Conservation (phyloP, 2,888 invertebrate genomes). For the Agelastica alni region DNA sequence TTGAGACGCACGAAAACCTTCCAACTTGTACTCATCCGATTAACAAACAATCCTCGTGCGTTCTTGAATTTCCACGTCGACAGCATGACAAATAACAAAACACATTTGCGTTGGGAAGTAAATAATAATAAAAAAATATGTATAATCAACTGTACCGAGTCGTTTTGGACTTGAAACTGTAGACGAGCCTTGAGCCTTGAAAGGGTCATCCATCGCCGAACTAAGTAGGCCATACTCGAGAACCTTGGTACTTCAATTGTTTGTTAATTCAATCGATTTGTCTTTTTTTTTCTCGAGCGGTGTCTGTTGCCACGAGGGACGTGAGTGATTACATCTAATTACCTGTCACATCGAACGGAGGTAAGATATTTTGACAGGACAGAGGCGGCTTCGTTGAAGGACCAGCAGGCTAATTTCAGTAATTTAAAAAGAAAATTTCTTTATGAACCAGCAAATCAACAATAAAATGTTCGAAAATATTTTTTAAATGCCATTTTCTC, state of each 20-base stretch:
- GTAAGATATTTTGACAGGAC: too few relatives aligned
- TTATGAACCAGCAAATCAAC: too few relatives aligned
- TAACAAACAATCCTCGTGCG: conserved; percentile 21
- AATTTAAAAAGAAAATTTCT: too few relatives aligned
- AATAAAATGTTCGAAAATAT: too few relatives aligned
- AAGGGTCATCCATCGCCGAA: conserved; percentile 38
- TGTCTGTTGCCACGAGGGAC: neutral
- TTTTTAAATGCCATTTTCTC: too few relatives aligned
- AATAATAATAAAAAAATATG: conserved; percentile 4
- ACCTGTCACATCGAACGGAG: too few relatives aligned
- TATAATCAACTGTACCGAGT: conserved; percentile 5
- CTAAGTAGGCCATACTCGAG: conserved; percentile 36
- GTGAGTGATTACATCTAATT: too few relatives aligned
- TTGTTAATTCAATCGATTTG: conserved; percentile 28
- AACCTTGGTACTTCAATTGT: conserved; percentile 38
- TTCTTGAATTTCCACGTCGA: conserved; percentile 29
- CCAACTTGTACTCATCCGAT: conserved; percentile 1
- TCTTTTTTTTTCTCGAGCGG: neutral
- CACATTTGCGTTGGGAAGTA: neutral
- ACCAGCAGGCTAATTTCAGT: too few relatives aligned
- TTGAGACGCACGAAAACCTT: neutral
- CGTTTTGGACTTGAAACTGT: conserved; percentile 14
- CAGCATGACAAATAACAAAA: conserved; percentile 1
- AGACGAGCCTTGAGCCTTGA: conserved; percentile 30
- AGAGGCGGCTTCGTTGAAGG: too few relatives aligned